Evolutionary conservation across 1,140 invertebrate genomes (phyloP).

Genomic region (Brachionus paranguensis): DNA sequence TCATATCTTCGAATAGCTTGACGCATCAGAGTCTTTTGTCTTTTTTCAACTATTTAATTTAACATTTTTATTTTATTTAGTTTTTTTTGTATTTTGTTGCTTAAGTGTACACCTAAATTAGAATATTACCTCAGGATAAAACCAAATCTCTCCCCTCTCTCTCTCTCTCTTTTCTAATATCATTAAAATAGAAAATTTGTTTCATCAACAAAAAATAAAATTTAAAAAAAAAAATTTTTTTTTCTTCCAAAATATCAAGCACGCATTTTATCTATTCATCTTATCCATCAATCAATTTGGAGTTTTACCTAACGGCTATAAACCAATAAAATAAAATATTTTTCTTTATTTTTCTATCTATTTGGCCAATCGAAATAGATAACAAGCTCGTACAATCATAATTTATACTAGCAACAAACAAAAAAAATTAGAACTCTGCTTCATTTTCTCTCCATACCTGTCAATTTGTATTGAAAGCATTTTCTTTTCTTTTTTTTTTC

Average conservation of each 20-base stretch:
- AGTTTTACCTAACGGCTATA: slow-evolving; percentile 1
- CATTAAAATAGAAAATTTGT: slow-evolving; percentile 14
- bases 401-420: neutral
- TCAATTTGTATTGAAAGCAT: slow-evolving; percentile 31
- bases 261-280: neutral
- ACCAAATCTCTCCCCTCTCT: neutral
- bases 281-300: slow-evolving; percentile 9
- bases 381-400: neutral
- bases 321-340: slow-evolving; percentile 28
- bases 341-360: neutral
- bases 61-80: slow-evolving; percentile 2
- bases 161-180: neutral
- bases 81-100: neutral
- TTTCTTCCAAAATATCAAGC: neutral
- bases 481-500: neutral
- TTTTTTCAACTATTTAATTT: slow-evolving; percentile 19
- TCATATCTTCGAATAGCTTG: neutral
- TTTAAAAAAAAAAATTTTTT: neutral
- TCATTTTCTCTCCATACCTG: slow-evolving; percentile 10
- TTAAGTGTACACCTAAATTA: neutral
- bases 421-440: neutral
- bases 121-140: slow-evolving; percentile 20
- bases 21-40: neutral
- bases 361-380: neutral
- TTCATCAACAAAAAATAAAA: neutral